Evolutionary conservation across 2,797 vertebrate genomes (phyloP), one percentile per base, ranked within the genome.

Genomic region (Catamblyrhynchus diadema): DNA sequence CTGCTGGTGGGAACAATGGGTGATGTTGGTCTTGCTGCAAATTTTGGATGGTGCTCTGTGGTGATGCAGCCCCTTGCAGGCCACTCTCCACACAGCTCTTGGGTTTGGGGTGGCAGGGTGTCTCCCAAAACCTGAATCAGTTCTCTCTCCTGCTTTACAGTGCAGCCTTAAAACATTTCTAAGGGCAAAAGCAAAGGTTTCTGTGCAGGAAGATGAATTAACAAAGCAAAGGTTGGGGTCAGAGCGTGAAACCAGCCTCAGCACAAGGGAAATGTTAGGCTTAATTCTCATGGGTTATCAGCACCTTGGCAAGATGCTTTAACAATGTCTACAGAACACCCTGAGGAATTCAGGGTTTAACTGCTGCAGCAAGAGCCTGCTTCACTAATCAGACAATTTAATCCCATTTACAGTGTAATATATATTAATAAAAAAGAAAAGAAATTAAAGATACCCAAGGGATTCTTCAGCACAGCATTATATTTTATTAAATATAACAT

Each of bases 331-430:
- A 11, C 9, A 70, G 41, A 70, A 51, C 0, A 0, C 87, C 84
- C 72, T 57, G 57, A 91, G 81, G 94, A 96, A 94, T 95, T 90
- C 88, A 90, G 65, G 47, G 57, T 95, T 97, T 96, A 97, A 97
- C 95, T 96, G 35, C 57, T 91, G 23, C 81, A 88, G 78, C 24
- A 47, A 96, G 73, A 97, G 87, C 83, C 93, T 93, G 93, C 92
- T 97, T 97, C 94, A 81, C 96, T 97, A 97, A 97, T 97, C 96
- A 96, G 96, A 95, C 95, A 97, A 97, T 97, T 97, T 97, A 97
- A 98, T 97, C 91, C 96, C 90, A 95, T 97, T 97, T 97, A 96
- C 94, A 95, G 92, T 86, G 94, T 90, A 81, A 96, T 94, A 97
- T 96, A 83, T 95, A 90, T 87, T 73, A 66, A 86, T 62, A 64